Conservation (phyloP, 2,113 vertebrate genomes). For the Arenaria interpres region DNA sequence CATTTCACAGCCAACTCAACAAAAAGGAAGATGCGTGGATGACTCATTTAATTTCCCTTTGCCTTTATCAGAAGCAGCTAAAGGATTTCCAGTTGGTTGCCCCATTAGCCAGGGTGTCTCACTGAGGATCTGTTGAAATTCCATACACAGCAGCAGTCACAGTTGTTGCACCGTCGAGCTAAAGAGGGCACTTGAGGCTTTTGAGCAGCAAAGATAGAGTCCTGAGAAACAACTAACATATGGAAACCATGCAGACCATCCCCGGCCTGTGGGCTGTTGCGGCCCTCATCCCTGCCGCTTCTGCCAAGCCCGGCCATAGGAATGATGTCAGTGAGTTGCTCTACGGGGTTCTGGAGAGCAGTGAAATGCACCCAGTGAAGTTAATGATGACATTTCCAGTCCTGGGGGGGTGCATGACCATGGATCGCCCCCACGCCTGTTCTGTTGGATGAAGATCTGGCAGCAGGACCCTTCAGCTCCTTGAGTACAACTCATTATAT, state of each 20-base stretch:
- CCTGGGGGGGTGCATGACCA: neutral
- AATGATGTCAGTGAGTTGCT: constrained; percentile 50
- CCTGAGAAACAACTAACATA: neutral
- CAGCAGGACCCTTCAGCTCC: constrained; percentile 3
- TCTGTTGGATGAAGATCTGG: constrained; percentile 21
- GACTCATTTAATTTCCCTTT: neutral
- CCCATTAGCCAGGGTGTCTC: neutral
- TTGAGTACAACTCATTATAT: constrained; percentile 11
- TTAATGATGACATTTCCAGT: neutral
- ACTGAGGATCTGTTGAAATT: neutral
- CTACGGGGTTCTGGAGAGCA: constrained; percentile 37
- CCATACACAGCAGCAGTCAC: neutral
- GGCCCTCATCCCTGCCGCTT: neutral
- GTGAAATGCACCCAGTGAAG: constrained; percentile 40
- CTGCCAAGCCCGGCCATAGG: neutral
- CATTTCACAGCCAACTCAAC: neutral
- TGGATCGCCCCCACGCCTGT: neutral
- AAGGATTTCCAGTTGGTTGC: neutral
- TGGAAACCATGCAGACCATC: constrained; percentile 33
- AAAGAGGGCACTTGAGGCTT: constrained; percentile 41
- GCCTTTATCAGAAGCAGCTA: neutral
- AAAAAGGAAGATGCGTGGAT: neutral
- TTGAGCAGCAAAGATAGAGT: neutral
- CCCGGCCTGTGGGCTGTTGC: neutral
- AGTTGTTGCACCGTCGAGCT: neutral